Base-by-base conservation (phyloP, 2,113 vertebrate species). In the Sapayoa aenigma region DNA sequence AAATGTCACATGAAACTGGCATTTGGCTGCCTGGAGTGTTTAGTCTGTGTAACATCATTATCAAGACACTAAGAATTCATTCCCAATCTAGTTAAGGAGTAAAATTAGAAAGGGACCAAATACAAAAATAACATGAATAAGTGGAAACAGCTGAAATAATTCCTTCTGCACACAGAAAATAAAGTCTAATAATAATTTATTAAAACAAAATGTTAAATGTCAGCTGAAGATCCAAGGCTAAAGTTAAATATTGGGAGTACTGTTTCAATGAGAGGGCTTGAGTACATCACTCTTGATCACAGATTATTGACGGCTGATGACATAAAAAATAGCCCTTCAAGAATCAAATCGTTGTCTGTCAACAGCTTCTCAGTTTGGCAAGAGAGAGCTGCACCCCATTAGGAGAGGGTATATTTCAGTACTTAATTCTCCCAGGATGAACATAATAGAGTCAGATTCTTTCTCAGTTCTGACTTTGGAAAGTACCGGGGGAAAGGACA, bases 101-200 rank as follows among this genome's bases (percentile, higher is more conserved):
- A 96, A 97, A 97, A 94, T 96, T 96, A 96, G 95, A 97, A 94
- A 86, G 85, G 82, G 76, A 89, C 49, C 21, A 35, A 80, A 84
- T 90, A 90, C 82, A 96, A 93, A 96, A 96, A 88, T 92, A 96
- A 96, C 68, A 84, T 30, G 24, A 95, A 74, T 93, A 94, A 96
- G 85, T 97, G 39, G 85, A 96, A 95, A 95, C 94, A 97, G 95
- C 96, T 96, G 93, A 90, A 96, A 82, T 77, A 96, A 95, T 94
- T 96, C 94, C 75, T 90, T 86, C 68, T 86, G 47, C 83, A 90
- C 65, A 53, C n/a, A 94, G 93, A 60, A 90, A 96, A 90, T 88
- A 74, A 86, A 78, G 75, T 56, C 75, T 84, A 93, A 94, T 90
- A 96, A 92, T 95, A 93, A 95, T 90, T 90, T 89, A 90, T 88